Conservation (phyloP, 1,140 invertebrate genomes). For the Stegodyphus mimosarum region DNA sequence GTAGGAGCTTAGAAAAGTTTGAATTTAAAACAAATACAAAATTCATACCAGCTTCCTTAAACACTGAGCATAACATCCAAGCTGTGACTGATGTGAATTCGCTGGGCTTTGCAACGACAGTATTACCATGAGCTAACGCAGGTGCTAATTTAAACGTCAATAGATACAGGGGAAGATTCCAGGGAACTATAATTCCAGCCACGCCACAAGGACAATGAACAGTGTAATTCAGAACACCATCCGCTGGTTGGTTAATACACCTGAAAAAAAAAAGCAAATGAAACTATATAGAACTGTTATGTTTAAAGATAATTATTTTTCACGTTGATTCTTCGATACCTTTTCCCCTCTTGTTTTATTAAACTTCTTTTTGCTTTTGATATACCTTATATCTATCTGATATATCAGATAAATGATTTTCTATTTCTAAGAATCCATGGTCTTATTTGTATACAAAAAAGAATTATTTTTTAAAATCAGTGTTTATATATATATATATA, state of each 20-base stretch:
- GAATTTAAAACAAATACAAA: too few species aligned
- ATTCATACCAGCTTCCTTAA: conserved; percentile 70
- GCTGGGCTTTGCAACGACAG: conserved; percentile 75
- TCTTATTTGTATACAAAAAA: too few species aligned
- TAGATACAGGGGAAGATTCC: conserved; percentile 76
- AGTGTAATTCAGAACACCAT: conserved; percentile 71
- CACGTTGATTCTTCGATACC: not conserved
- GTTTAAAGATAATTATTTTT: not conserved
- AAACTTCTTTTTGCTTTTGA: too few species aligned
- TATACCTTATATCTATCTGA: too few species aligned
- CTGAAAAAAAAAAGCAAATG: not conserved
- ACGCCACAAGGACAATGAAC: conserved; percentile 72
- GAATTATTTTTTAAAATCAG: too few species aligned
- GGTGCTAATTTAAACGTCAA: conserved; percentile 74
- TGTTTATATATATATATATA: too few species aligned
- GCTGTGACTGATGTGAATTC: conserved; percentile 75
- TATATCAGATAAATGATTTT: too few species aligned
- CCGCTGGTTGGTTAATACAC: conserved; percentile 65
- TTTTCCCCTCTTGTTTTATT: too few species aligned
- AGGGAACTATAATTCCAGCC: conserved; percentile 73
- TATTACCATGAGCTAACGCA: conserved; percentile 73
- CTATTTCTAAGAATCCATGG: too few species aligned
- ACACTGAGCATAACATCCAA: conserved; percentile 71
- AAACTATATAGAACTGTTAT: not conserved
- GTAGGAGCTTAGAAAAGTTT: too few species aligned